Percentiles rank a stretch among this genome's conserved stretches.
Conservation (phyloP, 2,888 invertebrate species). For the Rhyacophila evoluta region DNA sequence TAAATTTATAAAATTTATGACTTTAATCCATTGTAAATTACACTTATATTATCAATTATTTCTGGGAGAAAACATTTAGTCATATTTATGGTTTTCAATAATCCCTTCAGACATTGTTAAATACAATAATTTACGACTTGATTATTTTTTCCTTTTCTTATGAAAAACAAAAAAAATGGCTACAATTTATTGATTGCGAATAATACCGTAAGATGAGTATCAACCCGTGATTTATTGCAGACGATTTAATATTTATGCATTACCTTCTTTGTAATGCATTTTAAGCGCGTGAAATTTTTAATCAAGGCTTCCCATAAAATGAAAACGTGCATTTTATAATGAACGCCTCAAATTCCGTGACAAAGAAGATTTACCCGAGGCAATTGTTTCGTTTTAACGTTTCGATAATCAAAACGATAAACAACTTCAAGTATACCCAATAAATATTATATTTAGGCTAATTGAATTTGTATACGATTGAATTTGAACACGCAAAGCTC, state of each 20-base stretch:
- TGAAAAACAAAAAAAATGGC: background rate
- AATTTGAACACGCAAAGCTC: no score
- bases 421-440: no score
- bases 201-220: background rate
- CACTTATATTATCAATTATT: background rate
- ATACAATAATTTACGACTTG: background rate
- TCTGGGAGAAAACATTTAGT: background rate
- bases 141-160: no score
- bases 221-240: background rate
- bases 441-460: no score
- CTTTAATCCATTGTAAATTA: no score
- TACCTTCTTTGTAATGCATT: background rate
- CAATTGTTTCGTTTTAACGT: background rate
- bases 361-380: background rate
- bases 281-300: constrained; percentile 3
- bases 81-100: background rate
- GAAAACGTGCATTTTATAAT: constrained; percentile 7
- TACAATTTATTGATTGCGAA: background rate
- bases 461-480: no score
- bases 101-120: background rate
- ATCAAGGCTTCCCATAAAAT: background rate
- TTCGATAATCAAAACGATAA: background rate
- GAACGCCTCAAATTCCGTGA: background rate
- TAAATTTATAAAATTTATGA: no score
- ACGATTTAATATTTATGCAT: background rate